These are phyloP conservation scores for Orchesellides sinensis DNA, from an alignment of 2,888 invertebrate species.

Conservation along the genomic window DNA sequence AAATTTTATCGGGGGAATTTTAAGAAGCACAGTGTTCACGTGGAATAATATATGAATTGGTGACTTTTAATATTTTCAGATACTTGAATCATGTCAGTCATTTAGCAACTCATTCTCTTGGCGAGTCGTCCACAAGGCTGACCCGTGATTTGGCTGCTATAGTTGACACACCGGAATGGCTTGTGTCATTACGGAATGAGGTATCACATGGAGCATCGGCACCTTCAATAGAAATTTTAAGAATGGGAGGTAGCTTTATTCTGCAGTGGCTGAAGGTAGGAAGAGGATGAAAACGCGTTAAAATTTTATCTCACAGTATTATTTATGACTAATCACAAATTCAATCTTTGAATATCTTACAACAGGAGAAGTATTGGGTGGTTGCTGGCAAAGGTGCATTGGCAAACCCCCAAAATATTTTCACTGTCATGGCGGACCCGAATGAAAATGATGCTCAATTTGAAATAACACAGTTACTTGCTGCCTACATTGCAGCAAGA, in stretches of 20 bases:
- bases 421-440: neutral
- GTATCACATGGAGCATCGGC: conserved; percentile 85
- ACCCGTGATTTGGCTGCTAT: conserved; percentile 81
- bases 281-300: neutral
- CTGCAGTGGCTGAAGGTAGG: conserved; percentile 83
- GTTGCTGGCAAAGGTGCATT: conserved; percentile 3
- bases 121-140: conserved; percentile 40
- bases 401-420: neutral
- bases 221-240: conserved; percentile 82
- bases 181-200: conserved; percentile 87
- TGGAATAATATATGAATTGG: neutral
- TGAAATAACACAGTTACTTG: conserved; percentile 40
- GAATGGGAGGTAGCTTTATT: conserved; percentile 82
- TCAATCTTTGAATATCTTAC: neutral
- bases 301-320: no score
- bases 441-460: conserved; percentile 21
- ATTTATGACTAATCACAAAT: no score
- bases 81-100: conserved; percentile 83
- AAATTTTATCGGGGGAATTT: neutral
- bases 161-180: conserved; percentile 87
- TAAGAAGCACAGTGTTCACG: neutral
- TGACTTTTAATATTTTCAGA: conserved; percentile 78
- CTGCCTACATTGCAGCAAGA: conserved; percentile 68
- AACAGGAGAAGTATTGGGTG: conserved; percentile 69
- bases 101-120: conserved; percentile 76